A percentile compares a stretch with the other conserved stretches of the same genome.
Evolutionary conservation across 92 coral and sea anemone species (phyloP).

Genomic region (Phymanthus crucifer): DNA sequence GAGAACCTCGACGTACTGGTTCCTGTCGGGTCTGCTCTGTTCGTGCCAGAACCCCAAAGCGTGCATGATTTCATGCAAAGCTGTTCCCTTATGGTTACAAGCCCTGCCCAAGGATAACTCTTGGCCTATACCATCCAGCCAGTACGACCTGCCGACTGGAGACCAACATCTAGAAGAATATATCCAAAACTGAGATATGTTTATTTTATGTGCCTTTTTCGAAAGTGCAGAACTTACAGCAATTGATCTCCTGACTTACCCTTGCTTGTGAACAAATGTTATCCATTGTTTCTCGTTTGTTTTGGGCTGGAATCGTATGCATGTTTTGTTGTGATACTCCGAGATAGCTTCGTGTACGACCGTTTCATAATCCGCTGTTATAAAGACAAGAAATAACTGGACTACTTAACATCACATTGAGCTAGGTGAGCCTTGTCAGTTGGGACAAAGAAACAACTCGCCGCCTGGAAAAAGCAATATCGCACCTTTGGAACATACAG

Average conservation of each 20-base stretch:
- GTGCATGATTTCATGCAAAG: constrained; percentile 80
- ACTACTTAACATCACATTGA: background rate
- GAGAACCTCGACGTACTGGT: constrained; percentile 67
- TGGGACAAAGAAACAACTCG: too few relatives aligned
- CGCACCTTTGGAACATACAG: too few relatives aligned
- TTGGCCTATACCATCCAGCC: constrained; percentile 60
- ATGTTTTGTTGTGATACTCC: constrained; percentile 59
- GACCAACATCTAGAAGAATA: constrained; percentile 63
- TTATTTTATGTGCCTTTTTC: too few relatives aligned
- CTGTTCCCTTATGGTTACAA: constrained; percentile 57
- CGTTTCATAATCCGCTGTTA: constrained; percentile 4
- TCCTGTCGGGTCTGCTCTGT: constrained; percentile 76
- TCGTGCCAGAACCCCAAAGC: constrained; percentile 86
- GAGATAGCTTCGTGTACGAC: constrained; percentile 52
- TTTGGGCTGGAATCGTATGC: constrained; percentile 58
- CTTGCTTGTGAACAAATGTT: constrained; percentile 37
- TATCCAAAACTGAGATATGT: background rate
- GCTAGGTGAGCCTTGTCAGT: too few relatives aligned
- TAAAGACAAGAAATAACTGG: background rate
- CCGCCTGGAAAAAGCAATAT: too few relatives aligned
- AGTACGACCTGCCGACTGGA: constrained; percentile 62
- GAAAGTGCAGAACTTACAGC: background rate
- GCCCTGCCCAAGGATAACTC: constrained; percentile 70
- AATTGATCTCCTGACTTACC: constrained; percentile 26
- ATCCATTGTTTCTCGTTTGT: constrained; percentile 62